Evolutionary conservation across 1,140 invertebrate species (phyloP).

Genomic region (Cyphomyrmex costatus): DNA sequence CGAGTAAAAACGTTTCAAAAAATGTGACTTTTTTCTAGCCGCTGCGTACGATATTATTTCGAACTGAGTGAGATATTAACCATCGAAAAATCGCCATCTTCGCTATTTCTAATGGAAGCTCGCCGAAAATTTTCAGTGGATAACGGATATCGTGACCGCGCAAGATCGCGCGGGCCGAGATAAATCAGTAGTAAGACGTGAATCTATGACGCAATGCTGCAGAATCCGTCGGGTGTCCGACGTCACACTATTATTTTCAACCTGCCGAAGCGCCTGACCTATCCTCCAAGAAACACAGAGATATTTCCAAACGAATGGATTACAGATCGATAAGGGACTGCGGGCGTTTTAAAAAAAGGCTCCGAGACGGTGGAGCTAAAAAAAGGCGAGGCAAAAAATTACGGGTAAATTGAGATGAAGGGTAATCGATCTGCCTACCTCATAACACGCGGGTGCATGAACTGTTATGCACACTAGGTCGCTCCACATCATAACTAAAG

Average conservation of each 20-base stretch:
- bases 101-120: background rate
- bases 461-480: background rate
- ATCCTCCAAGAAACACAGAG: constrained; percentile 30
- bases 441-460: constrained; percentile 35
- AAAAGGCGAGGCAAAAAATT: constrained; percentile 41
- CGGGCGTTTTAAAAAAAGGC: constrained; percentile 37
- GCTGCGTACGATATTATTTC: background rate
- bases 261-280: constrained; percentile 51
- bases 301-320: constrained; percentile 64
- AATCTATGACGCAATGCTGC: constrained; percentile 53
- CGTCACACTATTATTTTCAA: constrained; percentile 64
- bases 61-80: background rate
- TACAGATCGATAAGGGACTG: constrained; percentile 46
- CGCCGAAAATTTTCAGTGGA: constrained; percentile 16
- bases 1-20: constrained; percentile 14
- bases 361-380: background rate
- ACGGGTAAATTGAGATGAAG: constrained; percentile 42
- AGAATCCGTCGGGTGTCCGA: constrained; percentile 46
- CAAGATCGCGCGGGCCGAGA: background rate
- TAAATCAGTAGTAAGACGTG: constrained; percentile 10
- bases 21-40: background rate
- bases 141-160: background rate
- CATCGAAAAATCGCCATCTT: background rate
- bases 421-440: constrained; percentile 40
- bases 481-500: constrained; percentile 12